phyloP scores from a whole-genome alignment of 2,113 vertebrate genomes.

The Brachypteracias leptosomus region DNA sequence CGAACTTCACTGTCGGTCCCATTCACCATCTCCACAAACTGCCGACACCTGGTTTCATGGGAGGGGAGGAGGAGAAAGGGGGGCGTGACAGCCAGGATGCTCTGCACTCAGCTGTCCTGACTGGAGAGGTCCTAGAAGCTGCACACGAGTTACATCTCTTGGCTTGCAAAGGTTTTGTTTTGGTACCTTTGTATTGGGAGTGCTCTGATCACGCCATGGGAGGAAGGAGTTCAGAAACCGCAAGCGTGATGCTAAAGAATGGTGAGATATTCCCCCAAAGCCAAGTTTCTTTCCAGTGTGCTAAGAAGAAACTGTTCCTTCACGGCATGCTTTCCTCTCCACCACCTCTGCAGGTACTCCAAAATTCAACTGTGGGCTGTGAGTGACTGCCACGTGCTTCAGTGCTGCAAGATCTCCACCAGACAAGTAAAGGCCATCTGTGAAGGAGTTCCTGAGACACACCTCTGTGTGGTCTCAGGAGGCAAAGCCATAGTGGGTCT shows the following conservation, averaged over 20 bases:
- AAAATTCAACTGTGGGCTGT: not conserved
- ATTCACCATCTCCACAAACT: slow-evolving; percentile 99
- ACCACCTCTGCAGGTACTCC: not conserved
- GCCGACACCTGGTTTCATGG: slow-evolving; percentile 83
- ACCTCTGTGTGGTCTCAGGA: not conserved
- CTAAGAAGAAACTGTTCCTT: not conserved
- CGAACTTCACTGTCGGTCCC: slow-evolving; percentile 97
- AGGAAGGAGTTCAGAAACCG: not conserved
- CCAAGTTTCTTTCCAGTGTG: not conserved
- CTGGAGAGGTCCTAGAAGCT: not conserved
- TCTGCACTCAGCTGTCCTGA: not conserved
- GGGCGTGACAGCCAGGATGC: slow-evolving; percentile 2
- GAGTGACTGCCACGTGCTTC: not conserved
- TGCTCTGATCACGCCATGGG: not conserved
- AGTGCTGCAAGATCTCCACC: not conserved
- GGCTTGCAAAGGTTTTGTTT: not conserved
- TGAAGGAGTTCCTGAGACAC: not conserved
- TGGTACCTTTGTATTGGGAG: not conserved
- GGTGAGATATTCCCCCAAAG: not conserved
- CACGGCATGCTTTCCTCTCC: not conserved
- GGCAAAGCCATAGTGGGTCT: not conserved
- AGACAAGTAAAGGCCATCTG: not conserved
- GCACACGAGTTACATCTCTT: not conserved
- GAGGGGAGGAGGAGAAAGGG: not conserved
- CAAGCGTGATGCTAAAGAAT: not conserved